Percentiles rank a stretch among this genome's conserved stretches.
Conservation (phyloP, 2,113 vertebrate species). For the Carassius gibelio region DNA sequence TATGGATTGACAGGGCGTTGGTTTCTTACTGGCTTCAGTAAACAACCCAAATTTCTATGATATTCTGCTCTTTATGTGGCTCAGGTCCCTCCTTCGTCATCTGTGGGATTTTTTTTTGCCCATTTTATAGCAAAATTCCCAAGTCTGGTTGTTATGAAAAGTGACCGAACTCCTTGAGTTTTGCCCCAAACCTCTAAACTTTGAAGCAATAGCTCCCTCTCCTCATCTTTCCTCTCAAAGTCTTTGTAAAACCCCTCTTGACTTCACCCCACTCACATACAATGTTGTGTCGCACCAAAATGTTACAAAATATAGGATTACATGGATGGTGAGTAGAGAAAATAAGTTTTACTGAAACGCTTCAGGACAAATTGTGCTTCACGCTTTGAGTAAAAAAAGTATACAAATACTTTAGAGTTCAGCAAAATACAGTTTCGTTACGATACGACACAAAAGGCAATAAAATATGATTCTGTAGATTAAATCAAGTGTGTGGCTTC, state of each 20-base stretch:
- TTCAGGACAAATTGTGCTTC: constrained; percentile 28
- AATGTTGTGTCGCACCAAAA: neutral
- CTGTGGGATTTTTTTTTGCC: neutral
- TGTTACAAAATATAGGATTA: constrained; percentile 29
- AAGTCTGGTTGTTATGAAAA: neutral
- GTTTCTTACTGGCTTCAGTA: neutral
- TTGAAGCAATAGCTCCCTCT: neutral
- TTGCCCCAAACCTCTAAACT: neutral
- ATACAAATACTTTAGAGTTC: constrained; percentile 22
- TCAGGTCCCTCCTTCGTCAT: neutral
- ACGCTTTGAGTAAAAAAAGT: constrained; percentile 28
- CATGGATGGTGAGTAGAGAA: constrained; percentile 18
- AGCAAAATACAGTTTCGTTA: constrained; percentile 30
- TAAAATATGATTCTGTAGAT: neutral
- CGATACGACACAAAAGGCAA: neutral
- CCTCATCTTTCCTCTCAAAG: neutral
- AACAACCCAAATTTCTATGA: neutral
- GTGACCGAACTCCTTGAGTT: neutral
- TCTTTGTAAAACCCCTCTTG: constrained; percentile 12
- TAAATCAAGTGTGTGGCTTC: neutral
- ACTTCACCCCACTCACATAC: neutral
- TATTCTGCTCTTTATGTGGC: neutral
- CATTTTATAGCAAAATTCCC: neutral
- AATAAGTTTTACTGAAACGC: constrained; percentile 4
- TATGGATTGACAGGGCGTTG: neutral